Percentiles rank a stretch among this genome's conserved stretches.
phyloP scores from a whole-genome alignment of 2,113 vertebrate genomes.

The Varanus salvator region DNA sequence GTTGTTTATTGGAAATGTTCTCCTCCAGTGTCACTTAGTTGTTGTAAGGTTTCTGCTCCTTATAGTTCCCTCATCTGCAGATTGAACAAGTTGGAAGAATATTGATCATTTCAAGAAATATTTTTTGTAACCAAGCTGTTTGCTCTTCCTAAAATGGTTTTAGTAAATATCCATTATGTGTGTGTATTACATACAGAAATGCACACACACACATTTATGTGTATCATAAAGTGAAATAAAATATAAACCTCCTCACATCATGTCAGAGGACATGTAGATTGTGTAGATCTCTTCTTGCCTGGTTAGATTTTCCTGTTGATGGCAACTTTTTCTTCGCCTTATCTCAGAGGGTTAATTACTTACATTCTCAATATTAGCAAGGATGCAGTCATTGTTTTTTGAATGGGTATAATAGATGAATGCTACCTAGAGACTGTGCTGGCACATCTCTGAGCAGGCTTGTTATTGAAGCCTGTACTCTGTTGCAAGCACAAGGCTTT shows the following conservation, averaged over 20 bases:
- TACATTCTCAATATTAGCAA: not conserved
- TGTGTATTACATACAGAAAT: not conserved
- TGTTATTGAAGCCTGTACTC: conserved; percentile 28
- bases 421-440: conserved; percentile 26
- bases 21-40: not conserved
- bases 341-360: conserved; percentile 23
- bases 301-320: conserved; percentile 35
- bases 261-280: not conserved
- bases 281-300: conserved; percentile 34
- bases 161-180: not conserved
- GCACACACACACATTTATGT: too few species aligned
- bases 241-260: not conserved
- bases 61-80: not conserved
- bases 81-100: not conserved
- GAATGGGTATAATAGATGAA: conserved; percentile 23
- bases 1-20: not conserved
- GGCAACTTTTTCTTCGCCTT: conserved; percentile 20
- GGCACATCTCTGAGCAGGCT: conserved; percentile 48
- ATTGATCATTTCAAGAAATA: conserved; percentile 6
- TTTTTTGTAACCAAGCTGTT: conserved; percentile 24
- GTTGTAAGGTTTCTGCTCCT: not conserved
- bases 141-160: not conserved
- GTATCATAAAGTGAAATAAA: not conserved
- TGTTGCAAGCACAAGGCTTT: conserved; percentile 27
- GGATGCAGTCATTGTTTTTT: conserved; percentile 38